Conservation (phyloP, 2,113 vertebrate genomes). For the Sclerurus mexicanus region DNA sequence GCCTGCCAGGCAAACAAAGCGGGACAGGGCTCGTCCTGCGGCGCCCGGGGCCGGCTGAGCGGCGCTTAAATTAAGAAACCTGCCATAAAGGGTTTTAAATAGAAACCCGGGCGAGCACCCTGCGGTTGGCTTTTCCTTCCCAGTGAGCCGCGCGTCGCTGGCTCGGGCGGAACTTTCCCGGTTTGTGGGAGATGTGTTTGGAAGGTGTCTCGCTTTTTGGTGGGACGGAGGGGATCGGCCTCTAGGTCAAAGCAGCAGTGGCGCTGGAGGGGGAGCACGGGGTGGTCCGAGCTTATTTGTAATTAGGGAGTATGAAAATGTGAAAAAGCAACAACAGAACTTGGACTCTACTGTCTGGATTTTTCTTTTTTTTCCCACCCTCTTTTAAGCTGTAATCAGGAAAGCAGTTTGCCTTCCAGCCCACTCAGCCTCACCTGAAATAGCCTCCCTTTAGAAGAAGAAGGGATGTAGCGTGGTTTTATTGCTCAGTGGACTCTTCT, state of each 20-base stretch:
- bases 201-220: not conserved
- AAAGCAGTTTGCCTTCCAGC: not conserved
- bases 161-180: not conserved
- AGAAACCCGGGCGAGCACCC: not conserved
- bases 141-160: not conserved
- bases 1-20: not conserved
- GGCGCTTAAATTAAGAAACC: not conserved
- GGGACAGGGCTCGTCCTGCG: not conserved
- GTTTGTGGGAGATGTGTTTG: not conserved
- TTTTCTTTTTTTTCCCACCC: rapidly evolving
- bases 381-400: not conserved
- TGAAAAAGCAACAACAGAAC: not conserved
- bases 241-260: not conserved
- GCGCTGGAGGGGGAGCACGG: not conserved
- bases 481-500: not conserved
- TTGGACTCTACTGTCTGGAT: not conserved
- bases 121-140: conserved; percentile 35
- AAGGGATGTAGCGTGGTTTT: not conserved
- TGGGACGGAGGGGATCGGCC: not conserved
- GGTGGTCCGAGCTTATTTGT: not conserved
- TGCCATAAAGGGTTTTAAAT: conserved; percentile 36
- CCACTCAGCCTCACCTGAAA: not conserved
- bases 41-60: not conserved
- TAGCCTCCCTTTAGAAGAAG: not conserved
- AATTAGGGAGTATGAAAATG: not conserved